Evolutionary conservation across 2,113 vertebrate species (phyloP).

Genomic region (Rana temporaria): DNA sequence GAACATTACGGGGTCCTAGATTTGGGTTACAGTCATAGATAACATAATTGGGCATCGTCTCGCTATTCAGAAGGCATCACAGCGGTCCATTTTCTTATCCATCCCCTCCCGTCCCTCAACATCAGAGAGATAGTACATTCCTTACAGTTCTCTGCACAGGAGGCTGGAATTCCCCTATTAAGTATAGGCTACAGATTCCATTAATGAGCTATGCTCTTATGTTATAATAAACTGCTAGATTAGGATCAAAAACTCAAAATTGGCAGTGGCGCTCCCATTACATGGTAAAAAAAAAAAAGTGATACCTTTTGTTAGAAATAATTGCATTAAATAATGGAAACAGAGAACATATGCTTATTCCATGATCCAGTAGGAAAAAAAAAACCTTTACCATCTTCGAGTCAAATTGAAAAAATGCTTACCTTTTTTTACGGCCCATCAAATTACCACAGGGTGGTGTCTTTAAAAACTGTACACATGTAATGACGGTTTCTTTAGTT

Average conservation of each 20-base stretch:
- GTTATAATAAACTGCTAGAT: not conserved
- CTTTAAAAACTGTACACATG: not conserved
- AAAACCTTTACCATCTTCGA: not conserved
- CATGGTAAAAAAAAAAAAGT: not conserved
- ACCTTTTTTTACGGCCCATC: not conserved
- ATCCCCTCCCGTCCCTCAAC: constrained; percentile 35
- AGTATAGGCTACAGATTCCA: constrained; percentile 24
- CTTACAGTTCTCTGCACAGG: constrained; percentile 24
- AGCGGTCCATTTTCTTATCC: not conserved
- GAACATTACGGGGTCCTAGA: not conserved
- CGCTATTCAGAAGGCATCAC: not conserved
- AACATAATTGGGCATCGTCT: not conserved
- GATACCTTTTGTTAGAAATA: too few relatives aligned
- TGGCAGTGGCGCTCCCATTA: too few relatives aligned
- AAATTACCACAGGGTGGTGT: not conserved
- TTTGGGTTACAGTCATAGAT: not conserved
- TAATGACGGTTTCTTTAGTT: not conserved
- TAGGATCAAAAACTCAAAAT: not conserved
- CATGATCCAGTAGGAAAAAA: not conserved
- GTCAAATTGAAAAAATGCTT: not conserved
- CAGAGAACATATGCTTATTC: not conserved
- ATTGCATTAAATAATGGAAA: too few relatives aligned
- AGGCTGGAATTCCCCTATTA: constrained; percentile 42
- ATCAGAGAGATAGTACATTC: constrained; percentile 44
- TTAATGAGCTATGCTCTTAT: constrained; percentile 16